Evolutionary conservation across 2,797 vertebrate genomes (phyloP), one percentile per base, ranked within the genome.

Genomic region (Cyprinella venusta): DNA sequence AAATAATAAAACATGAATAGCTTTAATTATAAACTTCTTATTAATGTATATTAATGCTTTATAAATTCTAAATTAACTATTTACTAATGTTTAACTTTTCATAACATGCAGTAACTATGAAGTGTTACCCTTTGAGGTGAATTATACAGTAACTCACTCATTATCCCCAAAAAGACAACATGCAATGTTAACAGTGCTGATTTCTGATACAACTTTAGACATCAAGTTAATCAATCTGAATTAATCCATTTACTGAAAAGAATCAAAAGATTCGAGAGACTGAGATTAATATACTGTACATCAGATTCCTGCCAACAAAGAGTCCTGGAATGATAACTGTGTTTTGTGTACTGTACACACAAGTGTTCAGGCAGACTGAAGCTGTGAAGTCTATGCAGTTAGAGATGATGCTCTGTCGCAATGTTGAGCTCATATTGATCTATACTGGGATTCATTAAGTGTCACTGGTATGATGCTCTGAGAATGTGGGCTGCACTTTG

Each of bases 401-500:
- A 79, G 40, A 75, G 21, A 69, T 21, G 24, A 59, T 16, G 74
- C 21, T 42, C 67, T 77, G 63, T 42, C 59, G n/a, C 75, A 61
- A 83, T 30, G 24, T 71, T 79, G 82, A 85, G 70, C 70, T 54
- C 81, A 76, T 87, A 84, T 87, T 83, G 86, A 88, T 88, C 79
- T 85, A 68, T 65, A 13, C 59, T 63, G 64, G 74, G 71, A 84
- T 85, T 89, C 86, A 85, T 85, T 87, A 85, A 81, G 80, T 67
- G 81, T 80, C 79, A 74, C 63, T 52, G n/a, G 18, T n/a, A 70
- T 36, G 52, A 75, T 40, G 21, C 33, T 74, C 54, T 19, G 54
- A 52, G 67, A 59, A 70, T 61, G 65, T 67, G 24, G 13, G n/a
- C 64, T 45, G 50, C 59, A 33, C 50, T 77, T 69, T 71, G 61